Base-by-base conservation (phyloP, 2,888 invertebrate species). In the Tetheella fluctuosa region DNA sequence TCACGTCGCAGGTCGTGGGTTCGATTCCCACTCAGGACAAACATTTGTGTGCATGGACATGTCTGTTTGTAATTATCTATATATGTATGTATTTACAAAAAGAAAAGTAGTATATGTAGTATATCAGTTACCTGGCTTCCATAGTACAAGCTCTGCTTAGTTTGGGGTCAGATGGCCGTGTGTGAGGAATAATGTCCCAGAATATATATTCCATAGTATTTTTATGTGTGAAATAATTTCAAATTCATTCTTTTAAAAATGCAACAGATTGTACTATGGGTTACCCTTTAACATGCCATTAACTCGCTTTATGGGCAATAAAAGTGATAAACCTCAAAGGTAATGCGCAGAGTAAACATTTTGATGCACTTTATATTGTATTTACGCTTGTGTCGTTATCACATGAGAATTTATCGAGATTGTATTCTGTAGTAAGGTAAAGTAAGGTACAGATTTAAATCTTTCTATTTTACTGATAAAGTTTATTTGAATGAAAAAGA, bases 311-410 rank as follows among this genome's bases (percentile, higher is more conserved):
- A 77, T 70, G 63, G 63, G 57, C 68, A 64, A 74, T 76, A 73
- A 74, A 77, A 66, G 63, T 72, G 73, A 77, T 76, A 77, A 72
- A 74, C 63, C 62, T 60, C 59, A 64, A 65, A 72, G 69, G 65
- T 67, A 61, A 77, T 71, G 71, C 64, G 60, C 69, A 64, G 64
- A 65, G 67, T 68, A 70, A 65, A 71, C 58, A 64, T 30, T 17
- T 7, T 10, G 15, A 25, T 54, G 25, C 10, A 17, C 12, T 13
- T 13, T 55, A 37, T 37, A 25, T 37, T 55, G 20, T 23, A 13
- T 34, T 55, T 34, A 48, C 17, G 17, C 1, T 42, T 42, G 42
- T 17, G 37, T 42, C 15, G 7, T 5, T 42, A n/a, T 54, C 13
- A 30, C 0, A 20, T 54, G 4, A 28, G 34, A 34, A 20, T 30